Percentiles rank a stretch among this genome's conserved stretches.
Evolutionary conservation across 2,113 vertebrate genomes (phyloP).

Genomic region (Passer domesticus): DNA sequence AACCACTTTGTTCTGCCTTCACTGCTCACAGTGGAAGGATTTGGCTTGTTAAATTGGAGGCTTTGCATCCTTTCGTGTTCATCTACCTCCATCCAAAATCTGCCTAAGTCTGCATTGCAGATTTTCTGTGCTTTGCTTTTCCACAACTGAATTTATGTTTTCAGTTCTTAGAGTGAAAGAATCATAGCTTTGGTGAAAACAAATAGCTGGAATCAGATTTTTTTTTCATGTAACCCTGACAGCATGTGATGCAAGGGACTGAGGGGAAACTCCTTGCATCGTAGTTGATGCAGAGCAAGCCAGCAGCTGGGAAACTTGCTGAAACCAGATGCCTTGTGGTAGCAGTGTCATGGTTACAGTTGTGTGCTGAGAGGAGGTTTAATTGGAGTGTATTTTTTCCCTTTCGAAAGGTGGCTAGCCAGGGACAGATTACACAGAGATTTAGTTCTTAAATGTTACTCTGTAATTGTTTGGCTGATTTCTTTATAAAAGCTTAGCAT

Average conservation of each 20-base stretch:
- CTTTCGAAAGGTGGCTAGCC: not conserved
- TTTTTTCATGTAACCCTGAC: not conserved
- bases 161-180: not conserved
- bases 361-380: not conserved
- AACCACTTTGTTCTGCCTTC: slow-evolving; percentile 40
- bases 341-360: not conserved
- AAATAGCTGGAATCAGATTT: not conserved
- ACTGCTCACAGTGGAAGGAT: not conserved
- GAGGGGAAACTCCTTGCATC: not conserved
- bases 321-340: not conserved
- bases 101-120: not conserved
- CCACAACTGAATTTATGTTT: not conserved
- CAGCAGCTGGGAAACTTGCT: not conserved
- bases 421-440: not conserved
- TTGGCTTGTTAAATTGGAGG: not conserved
- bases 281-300: not conserved
- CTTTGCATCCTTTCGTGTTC: not conserved
- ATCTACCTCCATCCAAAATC: not conserved
- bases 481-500: slow-evolving; percentile 1
- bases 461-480: slow-evolving; percentile 15
- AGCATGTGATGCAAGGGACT: not conserved
- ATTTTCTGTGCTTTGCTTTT: not conserved
- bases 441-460: not conserved
- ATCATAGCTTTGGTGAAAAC: not conserved
- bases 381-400: not conserved